Base-by-base conservation (phyloP, 2,888 invertebrate species). In the Drosophila bunnanda region DNA sequence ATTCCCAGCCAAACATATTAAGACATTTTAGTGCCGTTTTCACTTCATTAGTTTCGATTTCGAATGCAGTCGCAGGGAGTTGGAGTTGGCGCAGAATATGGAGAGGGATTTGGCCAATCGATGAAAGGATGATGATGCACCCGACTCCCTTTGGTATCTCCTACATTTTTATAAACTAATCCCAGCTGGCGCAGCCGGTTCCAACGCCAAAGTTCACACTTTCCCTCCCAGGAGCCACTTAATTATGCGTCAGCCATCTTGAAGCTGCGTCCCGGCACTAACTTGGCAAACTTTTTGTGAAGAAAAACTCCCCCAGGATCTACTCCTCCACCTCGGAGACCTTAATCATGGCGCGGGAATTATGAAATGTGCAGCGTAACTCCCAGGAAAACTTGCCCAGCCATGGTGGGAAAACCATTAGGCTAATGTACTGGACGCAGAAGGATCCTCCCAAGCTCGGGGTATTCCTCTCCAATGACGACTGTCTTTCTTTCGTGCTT, bases 1-100 rank as follows among this genome's bases (percentile, higher is more conserved):
- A 55, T 25, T 65, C 62, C 56, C 32, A 65, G 4, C 34, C 20
- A 22, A 59, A 74, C 81, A 87, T 84, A 87, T 87, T 85, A 85
- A 84, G 85, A 87, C 82, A 77, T 82, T 87, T 85, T 87, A 85
- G 79, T 82, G 84, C 80, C 80, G 84, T 89, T 89, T 88, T 88
- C 89, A 89, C 89, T 89, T 89, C 89, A 89, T 89, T 89, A 88
- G 89, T 85, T 88, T 81, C 84, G 89, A 89, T 89, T 86, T 88
- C 50, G 62, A 64, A 62, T 55, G 53, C 71, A 70, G 32, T 43
- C n/a, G 1, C 10, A 12, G 28, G 28, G 6, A 41, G 2, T 2
- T 8, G 3, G 13, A 2, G 4, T n/a, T n/a, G n/a, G n/a, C 25
- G 4, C 3, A 10, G 12, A 25, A n/a, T 10, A 4, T 15, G 4